Evolutionary conservation across 2,113 vertebrate species (phyloP).

Genomic region (Cisticola juncidis): DNA sequence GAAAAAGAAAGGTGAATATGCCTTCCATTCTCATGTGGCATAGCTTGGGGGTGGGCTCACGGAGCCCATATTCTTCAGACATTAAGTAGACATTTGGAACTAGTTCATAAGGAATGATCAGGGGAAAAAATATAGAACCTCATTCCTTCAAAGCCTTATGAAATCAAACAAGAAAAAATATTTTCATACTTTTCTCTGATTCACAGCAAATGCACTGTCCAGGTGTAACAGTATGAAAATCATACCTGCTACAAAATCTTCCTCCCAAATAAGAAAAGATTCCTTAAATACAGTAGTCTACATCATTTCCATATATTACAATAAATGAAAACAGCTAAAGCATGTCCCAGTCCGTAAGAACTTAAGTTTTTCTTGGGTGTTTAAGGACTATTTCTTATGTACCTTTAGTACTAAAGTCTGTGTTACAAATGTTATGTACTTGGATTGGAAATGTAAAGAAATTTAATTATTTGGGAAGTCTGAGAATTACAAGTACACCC

Average conservation of each 20-base stretch:
- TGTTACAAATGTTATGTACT: neutral
- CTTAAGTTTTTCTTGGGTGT: neutral
- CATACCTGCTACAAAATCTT: neutral
- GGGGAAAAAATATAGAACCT: too few species aligned
- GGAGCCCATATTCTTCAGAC: neutral
- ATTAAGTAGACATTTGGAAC: neutral
- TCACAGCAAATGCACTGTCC: neutral
- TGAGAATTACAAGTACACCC: neutral
- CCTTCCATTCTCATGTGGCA: neutral
- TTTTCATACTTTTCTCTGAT: neutral
- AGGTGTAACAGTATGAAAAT: neutral
- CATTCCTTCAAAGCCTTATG: neutral
- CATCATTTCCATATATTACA: neutral
- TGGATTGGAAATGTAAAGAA: neutral
- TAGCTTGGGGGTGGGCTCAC: rapidly evolving
- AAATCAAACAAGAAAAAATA: neutral
- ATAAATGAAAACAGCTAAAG: neutral
- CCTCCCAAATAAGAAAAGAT: neutral
- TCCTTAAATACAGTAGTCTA: neutral
- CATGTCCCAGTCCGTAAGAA: neutral
- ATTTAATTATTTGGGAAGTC: neutral
- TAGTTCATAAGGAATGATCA: neutral
- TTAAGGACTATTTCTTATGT: neutral
- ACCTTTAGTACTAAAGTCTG: neutral
- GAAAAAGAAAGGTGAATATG: neutral